These are phyloP conservation scores for Iselma pallidipennis DNA, from an alignment of 2,888 invertebrate genomes.

Conservation along the genomic window DNA sequence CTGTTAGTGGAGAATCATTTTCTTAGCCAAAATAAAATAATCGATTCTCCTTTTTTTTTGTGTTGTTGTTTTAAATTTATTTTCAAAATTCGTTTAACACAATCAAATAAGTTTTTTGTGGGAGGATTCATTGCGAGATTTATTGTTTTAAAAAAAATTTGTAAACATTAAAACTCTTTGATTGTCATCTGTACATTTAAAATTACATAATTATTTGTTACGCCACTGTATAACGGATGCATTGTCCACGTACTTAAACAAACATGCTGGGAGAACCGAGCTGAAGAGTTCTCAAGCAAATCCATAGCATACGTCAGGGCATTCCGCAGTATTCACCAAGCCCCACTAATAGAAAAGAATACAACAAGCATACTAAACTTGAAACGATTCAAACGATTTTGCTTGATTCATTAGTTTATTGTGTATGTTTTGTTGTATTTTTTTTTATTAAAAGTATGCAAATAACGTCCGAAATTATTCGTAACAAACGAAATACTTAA, in stretches of 20 bases:
- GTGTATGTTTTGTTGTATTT: background rate
- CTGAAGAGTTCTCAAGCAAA: conserved; percentile 42
- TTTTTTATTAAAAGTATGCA: conserved; percentile 20
- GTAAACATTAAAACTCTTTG: background rate
- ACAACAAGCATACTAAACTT: conserved; percentile 38
- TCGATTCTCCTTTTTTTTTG: conserved; percentile 5
- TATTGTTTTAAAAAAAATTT: background rate
- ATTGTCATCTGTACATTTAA: background rate
- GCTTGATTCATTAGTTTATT: background rate
- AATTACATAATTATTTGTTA: conserved; percentile 14
- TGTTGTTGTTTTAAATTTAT: background rate
- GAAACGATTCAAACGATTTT: conserved; percentile 31
- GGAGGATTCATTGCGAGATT: too few species aligned
- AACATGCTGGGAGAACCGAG: conserved; percentile 44
- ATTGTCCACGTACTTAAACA: conserved; percentile 43
- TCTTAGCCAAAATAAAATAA: conserved; percentile 13
- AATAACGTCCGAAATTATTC: conserved; percentile 13
- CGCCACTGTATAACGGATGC: conserved; percentile 40
- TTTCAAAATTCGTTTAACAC: too few species aligned
- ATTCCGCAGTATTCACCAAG: conserved; percentile 36
- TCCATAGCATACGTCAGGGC: conserved; percentile 43
- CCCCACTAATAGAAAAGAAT: conserved; percentile 37
- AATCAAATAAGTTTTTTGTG: too few species aligned
- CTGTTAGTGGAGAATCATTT: conserved; percentile 20
- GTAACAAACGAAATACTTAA: background rate